Evolutionary conservation across 2,113 vertebrate genomes (phyloP).

Genomic region (Periophthalmodon schlosseri): DNA sequence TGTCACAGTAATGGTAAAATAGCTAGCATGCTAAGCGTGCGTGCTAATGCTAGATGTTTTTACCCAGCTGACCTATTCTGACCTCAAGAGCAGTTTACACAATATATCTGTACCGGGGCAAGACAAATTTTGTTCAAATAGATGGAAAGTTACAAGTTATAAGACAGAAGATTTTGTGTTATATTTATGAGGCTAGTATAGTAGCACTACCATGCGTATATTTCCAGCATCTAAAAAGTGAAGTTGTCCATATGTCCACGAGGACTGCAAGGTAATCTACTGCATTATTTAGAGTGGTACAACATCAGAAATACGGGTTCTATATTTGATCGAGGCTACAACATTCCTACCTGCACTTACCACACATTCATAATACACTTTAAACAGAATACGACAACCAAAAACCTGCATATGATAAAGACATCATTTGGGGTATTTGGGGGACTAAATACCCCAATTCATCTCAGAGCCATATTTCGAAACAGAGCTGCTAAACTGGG

Average conservation of each 20-base stretch:
- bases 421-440: too few relatives aligned
- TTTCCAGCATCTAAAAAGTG: constrained; percentile 3
- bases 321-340: constrained; percentile 27
- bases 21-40: too few relatives aligned
- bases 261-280: constrained; percentile 18
- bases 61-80: too few relatives aligned
- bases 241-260: constrained; percentile 24
- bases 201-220: background rate
- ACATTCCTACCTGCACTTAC: constrained; percentile 3
- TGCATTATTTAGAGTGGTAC: constrained; percentile 40
- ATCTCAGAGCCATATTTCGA: too few relatives aligned
- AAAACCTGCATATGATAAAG: background rate
- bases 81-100: too few relatives aligned
- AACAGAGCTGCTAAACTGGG: too few relatives aligned
- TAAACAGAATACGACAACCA: background rate
- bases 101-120: too few relatives aligned
- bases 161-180: background rate
- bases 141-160: too few relatives aligned
- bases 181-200: background rate
- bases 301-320: constrained; percentile 14
- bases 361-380: background rate
- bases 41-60: too few relatives aligned
- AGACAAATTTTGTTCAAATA: too few relatives aligned
- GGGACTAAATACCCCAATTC: too few relatives aligned
- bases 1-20: too few relatives aligned